A percentile compares a stretch with the other conserved stretches of the same genome.
These are phyloP conservation scores for Drosophila bocqueti DNA, from an alignment of 1,140 invertebrate genomes.

Conservation along the genomic window DNA sequence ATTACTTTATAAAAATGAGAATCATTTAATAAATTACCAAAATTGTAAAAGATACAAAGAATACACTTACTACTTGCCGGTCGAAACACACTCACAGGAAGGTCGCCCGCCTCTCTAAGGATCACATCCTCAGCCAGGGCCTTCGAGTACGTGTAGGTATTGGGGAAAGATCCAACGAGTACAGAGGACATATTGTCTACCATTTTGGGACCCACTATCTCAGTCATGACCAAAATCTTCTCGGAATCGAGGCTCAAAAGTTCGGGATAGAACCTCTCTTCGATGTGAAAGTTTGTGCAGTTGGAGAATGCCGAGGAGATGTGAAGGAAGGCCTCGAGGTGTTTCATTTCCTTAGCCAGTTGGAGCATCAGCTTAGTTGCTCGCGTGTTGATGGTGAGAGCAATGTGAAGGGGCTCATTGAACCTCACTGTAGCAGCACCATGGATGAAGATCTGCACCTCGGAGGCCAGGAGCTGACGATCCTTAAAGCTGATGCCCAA, in stretches of 20 bases:
- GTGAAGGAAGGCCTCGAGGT: conserved; percentile 89
- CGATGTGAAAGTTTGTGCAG: conserved; percentile 87
- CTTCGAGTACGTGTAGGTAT: conserved; percentile 94
- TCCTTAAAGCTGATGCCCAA: conserved; percentile 89
- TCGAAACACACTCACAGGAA: no score
- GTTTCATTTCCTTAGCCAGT: conserved; percentile 88
- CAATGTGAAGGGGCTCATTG: conserved; percentile 90
- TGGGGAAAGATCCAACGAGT: conserved; percentile 90
- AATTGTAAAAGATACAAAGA: neutral
- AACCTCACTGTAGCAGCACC: no score
- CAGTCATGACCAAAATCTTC: conserved; percentile 87
- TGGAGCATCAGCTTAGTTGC: conserved; percentile 87
- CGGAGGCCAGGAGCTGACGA: conserved; percentile 35
- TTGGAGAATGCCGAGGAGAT: conserved; percentile 91
- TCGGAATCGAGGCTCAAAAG: conserved; percentile 87
- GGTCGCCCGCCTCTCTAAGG: no score
- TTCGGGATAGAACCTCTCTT: conserved; percentile 90
- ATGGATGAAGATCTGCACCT: conserved; percentile 91
- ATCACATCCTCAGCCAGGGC: no score
- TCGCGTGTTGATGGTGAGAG: conserved; percentile 87
- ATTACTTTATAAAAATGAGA: conserved; percentile 89
- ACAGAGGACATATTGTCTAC: conserved; percentile 88
- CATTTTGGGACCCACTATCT: conserved; percentile 86
- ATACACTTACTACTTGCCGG: conserved; percentile 89
- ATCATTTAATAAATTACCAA: conserved; percentile 53